These are phyloP conservation scores for Gambusia holbrooki DNA, from an alignment of 2,113 vertebrate genomes.

Conservation along the genomic window DNA sequence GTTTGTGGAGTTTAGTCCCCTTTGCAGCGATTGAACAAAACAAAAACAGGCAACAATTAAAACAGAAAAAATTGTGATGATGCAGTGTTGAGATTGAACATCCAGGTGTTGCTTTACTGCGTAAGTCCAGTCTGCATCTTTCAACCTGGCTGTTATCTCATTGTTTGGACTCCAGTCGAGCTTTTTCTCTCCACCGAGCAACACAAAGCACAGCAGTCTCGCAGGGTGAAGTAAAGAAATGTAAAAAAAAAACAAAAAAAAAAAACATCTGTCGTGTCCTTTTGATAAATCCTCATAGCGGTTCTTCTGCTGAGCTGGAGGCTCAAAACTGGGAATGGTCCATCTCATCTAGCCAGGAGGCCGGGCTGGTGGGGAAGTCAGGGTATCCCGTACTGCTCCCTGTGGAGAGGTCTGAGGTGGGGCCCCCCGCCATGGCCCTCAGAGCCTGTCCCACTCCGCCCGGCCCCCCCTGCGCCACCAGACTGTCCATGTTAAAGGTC, in stretches of 20 bases:
- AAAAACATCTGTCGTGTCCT: conserved; percentile 39
- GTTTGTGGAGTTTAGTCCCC: conserved; percentile 57
- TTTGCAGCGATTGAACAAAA: conserved; percentile 54
- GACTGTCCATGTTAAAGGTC: conserved; percentile 91
- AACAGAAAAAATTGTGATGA: conserved; percentile 23
- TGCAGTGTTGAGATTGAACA: conserved; percentile 53
- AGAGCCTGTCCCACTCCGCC: conserved; percentile 91
- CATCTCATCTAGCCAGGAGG: conserved; percentile 99
- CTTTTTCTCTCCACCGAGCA: conserved; percentile 45
- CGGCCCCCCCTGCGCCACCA: conserved; percentile 86
- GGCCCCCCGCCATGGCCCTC: conserved; percentile 92
- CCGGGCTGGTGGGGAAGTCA: conserved; percentile 98
- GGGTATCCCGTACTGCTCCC: conserved; percentile 98
- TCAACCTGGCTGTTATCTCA: conserved; percentile 7
- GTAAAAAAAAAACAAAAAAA: conserved; percentile 41
- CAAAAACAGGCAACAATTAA: conserved; percentile 50
- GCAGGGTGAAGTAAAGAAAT: conserved; percentile 58
- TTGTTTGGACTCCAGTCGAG: conserved; percentile 31
- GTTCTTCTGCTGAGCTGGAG: conserved; percentile 7
- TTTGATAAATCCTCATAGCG: conserved; percentile 21
- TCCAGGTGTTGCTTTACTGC: conserved; percentile 48
- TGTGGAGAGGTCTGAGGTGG: conserved; percentile 97
- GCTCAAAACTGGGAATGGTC: conserved; percentile 97
- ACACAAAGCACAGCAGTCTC: conserved; percentile 52
- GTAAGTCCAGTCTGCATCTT: conserved; percentile 35